Conservation (phyloP, 2,888 invertebrate genomes). For the Ennomos quercinarius region DNA sequence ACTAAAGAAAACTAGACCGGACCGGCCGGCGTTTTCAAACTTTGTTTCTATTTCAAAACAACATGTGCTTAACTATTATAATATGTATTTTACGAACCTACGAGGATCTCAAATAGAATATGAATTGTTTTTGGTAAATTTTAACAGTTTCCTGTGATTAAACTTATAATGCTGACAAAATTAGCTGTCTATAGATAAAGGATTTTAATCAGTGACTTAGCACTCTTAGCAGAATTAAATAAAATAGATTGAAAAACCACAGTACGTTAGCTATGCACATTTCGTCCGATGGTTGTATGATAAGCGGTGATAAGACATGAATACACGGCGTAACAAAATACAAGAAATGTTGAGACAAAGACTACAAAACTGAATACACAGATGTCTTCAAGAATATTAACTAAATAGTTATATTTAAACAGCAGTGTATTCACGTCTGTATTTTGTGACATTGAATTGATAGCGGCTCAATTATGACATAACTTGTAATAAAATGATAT, state of each 20-base stretch:
- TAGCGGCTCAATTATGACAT: slow-evolving; percentile 12
- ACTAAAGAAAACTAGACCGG: too few relatives aligned
- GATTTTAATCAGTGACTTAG: too few relatives aligned
- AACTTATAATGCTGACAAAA: too few relatives aligned
- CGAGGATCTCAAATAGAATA: too few relatives aligned
- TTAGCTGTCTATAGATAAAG: too few relatives aligned
- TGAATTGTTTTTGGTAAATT: too few relatives aligned
- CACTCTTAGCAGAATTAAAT: neutral
- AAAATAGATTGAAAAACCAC: slow-evolving; percentile 5
- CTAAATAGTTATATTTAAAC: slow-evolving; percentile 8
- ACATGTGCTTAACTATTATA: too few relatives aligned
- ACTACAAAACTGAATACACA: slow-evolving; percentile 16
- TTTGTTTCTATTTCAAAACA: too few relatives aligned
- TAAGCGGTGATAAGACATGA: slow-evolving; percentile 47
- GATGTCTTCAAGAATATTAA: slow-evolving; percentile 14
- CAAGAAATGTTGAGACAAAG: slow-evolving; percentile 1
- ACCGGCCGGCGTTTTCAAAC: too few relatives aligned
- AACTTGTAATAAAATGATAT: slow-evolving; percentile 17
- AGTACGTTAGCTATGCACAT: slow-evolving; percentile 18
- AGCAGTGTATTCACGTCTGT: slow-evolving; percentile 28
- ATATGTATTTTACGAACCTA: too few relatives aligned
- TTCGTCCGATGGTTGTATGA: slow-evolving; percentile 51
- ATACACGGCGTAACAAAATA: slow-evolving; percentile 40
- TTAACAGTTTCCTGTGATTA: too few relatives aligned
- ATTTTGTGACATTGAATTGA: slow-evolving; percentile 23